A percentile compares a stretch with the other conserved stretches of the same genome.
Conservation (phyloP, 2,797 vertebrate genomes). For the Heliangelus exortis region DNA sequence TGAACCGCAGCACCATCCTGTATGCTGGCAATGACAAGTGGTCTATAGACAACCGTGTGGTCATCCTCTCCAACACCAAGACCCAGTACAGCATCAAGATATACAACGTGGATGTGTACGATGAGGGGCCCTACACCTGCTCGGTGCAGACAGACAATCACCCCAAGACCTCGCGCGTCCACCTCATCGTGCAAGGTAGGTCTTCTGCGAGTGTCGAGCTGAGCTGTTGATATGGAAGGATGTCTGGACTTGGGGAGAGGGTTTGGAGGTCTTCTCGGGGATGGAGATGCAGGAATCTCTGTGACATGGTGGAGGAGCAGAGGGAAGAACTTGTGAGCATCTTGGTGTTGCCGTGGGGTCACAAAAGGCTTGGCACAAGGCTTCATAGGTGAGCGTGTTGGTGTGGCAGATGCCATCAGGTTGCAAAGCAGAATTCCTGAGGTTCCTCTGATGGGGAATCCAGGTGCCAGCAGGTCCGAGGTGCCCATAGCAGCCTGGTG, state of each 20-base stretch:
- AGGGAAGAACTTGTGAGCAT: not conserved
- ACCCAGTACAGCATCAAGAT: constrained; percentile 98
- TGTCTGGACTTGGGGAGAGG: not conserved
- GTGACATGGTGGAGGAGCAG: not conserved
- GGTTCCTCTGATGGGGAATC: not conserved
- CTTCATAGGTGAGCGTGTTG: not conserved
- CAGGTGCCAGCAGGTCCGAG: not conserved
- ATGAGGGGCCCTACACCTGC: constrained; percentile 96
- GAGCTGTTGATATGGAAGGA: rapidly evolving
- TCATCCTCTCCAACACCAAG: constrained; percentile 90
- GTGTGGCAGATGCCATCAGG: not conserved
- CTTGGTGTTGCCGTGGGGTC: not conserved
- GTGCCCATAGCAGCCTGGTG: not conserved
- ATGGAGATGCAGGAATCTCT: not conserved
- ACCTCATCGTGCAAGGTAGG: constrained; percentile 96
- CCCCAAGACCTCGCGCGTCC: constrained; percentile 92
- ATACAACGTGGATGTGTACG: constrained; percentile 90
- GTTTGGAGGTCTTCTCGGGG: rapidly evolving
- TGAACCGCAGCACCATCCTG: constrained; percentile 96
- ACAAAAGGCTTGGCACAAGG: not conserved
- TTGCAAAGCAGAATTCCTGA: not conserved
- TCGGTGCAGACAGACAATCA: constrained; percentile 97
- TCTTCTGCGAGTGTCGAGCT: rapidly evolving
- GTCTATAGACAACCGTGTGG: constrained; percentile 95
- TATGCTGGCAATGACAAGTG: constrained; percentile 96